A percentile compares a stretch with the other conserved stretches of the same genome.
These are phyloP conservation scores for Phalacrocorax aristotelis DNA, from an alignment of 2,113 vertebrate genomes.

Conservation along the genomic window DNA sequence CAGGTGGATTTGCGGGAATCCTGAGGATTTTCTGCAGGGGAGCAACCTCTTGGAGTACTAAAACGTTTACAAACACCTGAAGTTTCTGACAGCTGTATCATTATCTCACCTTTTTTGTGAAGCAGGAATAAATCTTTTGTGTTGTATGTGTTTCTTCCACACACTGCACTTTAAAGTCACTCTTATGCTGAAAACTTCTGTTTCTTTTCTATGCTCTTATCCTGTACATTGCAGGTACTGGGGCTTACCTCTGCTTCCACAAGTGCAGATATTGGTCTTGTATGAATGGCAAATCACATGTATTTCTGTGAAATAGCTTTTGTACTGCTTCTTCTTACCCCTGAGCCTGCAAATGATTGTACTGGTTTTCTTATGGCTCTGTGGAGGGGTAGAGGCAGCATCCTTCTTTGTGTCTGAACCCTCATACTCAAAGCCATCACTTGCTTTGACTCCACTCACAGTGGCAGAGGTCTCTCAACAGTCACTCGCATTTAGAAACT, in stretches of 20 bases:
- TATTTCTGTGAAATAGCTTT: neutral
- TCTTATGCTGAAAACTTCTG: neutral
- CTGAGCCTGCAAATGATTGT: neutral
- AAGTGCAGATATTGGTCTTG: neutral
- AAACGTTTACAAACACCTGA: neutral
- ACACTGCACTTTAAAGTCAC: neutral
- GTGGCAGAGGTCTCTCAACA: neutral
- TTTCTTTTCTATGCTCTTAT: neutral
- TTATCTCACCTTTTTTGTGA: neutral
- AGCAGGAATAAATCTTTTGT: neutral
- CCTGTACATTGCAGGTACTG: neutral
- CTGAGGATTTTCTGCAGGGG: neutral
- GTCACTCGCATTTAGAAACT: neutral
- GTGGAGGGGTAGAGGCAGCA: neutral
- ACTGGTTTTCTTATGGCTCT: neutral
- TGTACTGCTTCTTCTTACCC: neutral
- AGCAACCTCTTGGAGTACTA: neutral
- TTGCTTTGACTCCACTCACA: neutral
- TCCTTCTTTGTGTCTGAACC: neutral
- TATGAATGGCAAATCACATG: neutral
- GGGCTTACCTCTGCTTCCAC: neutral
- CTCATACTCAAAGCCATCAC: neutral
- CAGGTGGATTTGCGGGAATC: neutral
- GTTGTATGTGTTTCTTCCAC: neutral
- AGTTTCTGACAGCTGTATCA: neutral